phyloP scores from a whole-genome alignment of 2,113 vertebrate genomes.

The Toxostoma redivivum region DNA sequence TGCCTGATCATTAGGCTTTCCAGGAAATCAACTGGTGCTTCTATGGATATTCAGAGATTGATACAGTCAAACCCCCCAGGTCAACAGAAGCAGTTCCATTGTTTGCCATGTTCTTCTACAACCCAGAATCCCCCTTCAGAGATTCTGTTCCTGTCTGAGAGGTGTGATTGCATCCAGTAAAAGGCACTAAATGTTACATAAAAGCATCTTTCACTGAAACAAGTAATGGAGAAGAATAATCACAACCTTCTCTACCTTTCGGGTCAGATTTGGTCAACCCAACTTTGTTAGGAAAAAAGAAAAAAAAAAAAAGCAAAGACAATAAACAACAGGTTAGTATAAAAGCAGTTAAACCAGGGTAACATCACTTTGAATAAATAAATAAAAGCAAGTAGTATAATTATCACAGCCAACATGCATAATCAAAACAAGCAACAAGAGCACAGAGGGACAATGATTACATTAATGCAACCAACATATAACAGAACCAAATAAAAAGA shows the following conservation, averaged over 20 bases:
- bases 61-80: slow-evolving; percentile 52
- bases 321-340: slow-evolving; percentile 85
- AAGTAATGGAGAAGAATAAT: slow-evolving; percentile 74
- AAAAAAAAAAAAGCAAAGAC: slow-evolving; percentile 78
- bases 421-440: slow-evolving; percentile 33
- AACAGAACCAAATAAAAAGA: slow-evolving; percentile 4
- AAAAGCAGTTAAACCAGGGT: slow-evolving; percentile 58
- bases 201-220: slow-evolving; percentile 79
- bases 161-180: slow-evolving; percentile 70
- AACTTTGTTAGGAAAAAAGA: slow-evolving; percentile 92
- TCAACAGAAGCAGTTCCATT: neutral
- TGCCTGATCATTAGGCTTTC: neutral
- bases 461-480: neutral
- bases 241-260: slow-evolving; percentile 93
- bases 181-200: slow-evolving; percentile 74
- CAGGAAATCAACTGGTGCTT: neutral
- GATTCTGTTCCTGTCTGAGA: slow-evolving; percentile 32
- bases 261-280: slow-evolving; percentile 98
- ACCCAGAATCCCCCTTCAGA: neutral
- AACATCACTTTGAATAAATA: slow-evolving; percentile 44
- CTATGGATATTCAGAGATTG: neutral
- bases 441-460: neutral
- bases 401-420: slow-evolving; percentile 13
- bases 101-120: neutral
- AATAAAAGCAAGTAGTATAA: slow-evolving; percentile 40